A percentile compares a stretch with the other conserved stretches of the same genome.
phyloP scores from a whole-genome alignment of 2,888 invertebrate genomes.

The Ctenicera cuprea region DNA sequence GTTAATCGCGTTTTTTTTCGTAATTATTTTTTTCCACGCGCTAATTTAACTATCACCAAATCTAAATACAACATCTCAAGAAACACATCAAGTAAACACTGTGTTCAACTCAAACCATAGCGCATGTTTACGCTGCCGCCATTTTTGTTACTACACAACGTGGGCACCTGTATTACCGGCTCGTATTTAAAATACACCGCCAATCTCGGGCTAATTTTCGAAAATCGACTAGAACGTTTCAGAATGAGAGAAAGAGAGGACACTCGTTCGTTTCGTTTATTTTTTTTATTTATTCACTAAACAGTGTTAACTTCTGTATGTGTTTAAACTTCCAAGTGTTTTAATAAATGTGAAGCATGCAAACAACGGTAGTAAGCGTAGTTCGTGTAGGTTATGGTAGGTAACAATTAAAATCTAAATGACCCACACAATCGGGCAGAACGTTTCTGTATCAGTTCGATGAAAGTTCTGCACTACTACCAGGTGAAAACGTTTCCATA shows the following conservation, averaged over 20 bases:
- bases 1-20: slow-evolving; percentile 60
- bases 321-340: not conserved
- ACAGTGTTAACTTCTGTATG: not conserved
- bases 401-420: not conserved
- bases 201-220: slow-evolving; percentile 25
- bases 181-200: slow-evolving; percentile 56
- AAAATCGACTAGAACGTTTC: not conserved
- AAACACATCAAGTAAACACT: slow-evolving; percentile 75
- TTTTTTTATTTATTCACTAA: not conserved
- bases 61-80: slow-evolving; percentile 70
- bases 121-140: slow-evolving; percentile 71
- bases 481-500: slow-evolving; percentile 4
- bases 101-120: slow-evolving; percentile 71
- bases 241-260: not conserved
- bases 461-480: slow-evolving; percentile 15
- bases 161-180: slow-evolving; percentile 63
- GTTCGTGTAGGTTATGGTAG: slow-evolving; percentile 19
- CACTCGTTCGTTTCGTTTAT: not conserved
- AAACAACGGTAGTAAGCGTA: not conserved
- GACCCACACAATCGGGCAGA: slow-evolving; percentile 9
- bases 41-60: slow-evolving; percentile 55
- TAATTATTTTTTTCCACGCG: slow-evolving; percentile 52
- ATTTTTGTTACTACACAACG: slow-evolving; percentile 63
- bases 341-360: slow-evolving; percentile 16
- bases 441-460: slow-evolving; percentile 13